Evolutionary conservation across 2,888 invertebrate genomes (phyloP), one percentile per base, ranked within the genome.

Genomic region (Thumatha senex): DNA sequence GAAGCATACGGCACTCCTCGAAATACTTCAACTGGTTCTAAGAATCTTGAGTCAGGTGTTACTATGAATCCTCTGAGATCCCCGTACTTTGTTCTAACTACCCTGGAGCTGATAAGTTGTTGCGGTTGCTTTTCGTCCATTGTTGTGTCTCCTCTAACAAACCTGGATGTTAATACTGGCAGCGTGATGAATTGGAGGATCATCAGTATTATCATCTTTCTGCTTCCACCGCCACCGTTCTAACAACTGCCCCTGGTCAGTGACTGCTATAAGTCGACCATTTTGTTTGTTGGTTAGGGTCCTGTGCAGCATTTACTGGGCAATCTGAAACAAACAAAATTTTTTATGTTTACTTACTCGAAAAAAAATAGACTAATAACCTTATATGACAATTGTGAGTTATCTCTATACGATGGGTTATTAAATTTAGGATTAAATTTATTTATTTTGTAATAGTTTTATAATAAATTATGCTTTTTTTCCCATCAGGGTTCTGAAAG

Each of bases 1-100:
- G 98, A 97, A 24, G 98, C 99, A 84, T 98, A 99, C 5, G 98
- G 98, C 54, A 99, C 95, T 7, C 98, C 98, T 45, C 96, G 93
- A 82, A 97, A 98, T 60, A 97, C 96, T 84, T 98, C 98, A 14
- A 98, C 98, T 50, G 96, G 96, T 82, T 97, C 97, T 68, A 97
- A 87, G 78, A 95, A 95, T 63, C 96, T 94, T 18, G 95, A 94
- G 71, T 97, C 96, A 67, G 96, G 94, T 56, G 96, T 95, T 49
- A 96, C 95, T 72, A 97, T 96, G 67, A 96, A 95, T 45, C 97
- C 97, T 76, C 96, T 94, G 62, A 97, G 94, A 79, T 96, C 96
- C 61, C 97, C 97, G 83, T 97, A 96, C 82, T 97, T 97, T 70
- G 97, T 97, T 82, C 96, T 93, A 61, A 97, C 96, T 70, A 96